Evolutionary conservation across 2,888 invertebrate species (phyloP).

Genomic region (Drosophila mayaguana): DNA sequence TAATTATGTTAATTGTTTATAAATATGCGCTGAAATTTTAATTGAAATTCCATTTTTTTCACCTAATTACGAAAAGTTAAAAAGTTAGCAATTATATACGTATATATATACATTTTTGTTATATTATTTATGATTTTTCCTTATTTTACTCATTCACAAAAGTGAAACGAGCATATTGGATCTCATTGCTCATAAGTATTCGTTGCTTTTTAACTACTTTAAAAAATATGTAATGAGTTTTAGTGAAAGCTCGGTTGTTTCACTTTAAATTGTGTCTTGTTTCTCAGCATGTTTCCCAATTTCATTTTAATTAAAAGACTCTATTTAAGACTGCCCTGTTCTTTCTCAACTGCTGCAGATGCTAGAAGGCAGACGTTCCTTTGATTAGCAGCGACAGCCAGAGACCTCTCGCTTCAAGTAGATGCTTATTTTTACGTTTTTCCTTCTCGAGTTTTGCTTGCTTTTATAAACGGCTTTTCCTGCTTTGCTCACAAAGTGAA

Average conservation of each 20-base stretch:
- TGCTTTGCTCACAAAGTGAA: not conserved
- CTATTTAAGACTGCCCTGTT: not conserved
- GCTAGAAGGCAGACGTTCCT: not conserved
- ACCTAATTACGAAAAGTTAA: not conserved
- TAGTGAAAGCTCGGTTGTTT: not conserved
- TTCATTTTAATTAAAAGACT: not conserved
- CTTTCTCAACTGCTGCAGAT: not conserved
- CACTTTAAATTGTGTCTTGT: too few relatives aligned
- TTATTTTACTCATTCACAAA: not conserved
- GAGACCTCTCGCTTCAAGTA: not conserved
- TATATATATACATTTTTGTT: not conserved
- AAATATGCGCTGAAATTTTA: not conserved
- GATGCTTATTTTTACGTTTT: not conserved
- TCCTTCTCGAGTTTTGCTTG: not conserved
- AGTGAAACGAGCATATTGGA: too few relatives aligned
- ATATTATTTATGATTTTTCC: not conserved
- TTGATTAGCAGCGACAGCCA: not conserved
- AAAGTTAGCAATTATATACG: too few relatives aligned
- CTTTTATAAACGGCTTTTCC: not conserved
- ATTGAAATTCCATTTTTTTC: not conserved
- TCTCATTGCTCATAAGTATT: too few relatives aligned
- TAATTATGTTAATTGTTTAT: not conserved
- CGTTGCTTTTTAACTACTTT: too few relatives aligned
- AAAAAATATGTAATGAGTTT: not conserved
- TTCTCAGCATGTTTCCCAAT: not conserved